These are phyloP conservation scores for Lasioglossum baleicum DNA, from an alignment of 1,140 invertebrate species.

Conservation along the genomic window DNA sequence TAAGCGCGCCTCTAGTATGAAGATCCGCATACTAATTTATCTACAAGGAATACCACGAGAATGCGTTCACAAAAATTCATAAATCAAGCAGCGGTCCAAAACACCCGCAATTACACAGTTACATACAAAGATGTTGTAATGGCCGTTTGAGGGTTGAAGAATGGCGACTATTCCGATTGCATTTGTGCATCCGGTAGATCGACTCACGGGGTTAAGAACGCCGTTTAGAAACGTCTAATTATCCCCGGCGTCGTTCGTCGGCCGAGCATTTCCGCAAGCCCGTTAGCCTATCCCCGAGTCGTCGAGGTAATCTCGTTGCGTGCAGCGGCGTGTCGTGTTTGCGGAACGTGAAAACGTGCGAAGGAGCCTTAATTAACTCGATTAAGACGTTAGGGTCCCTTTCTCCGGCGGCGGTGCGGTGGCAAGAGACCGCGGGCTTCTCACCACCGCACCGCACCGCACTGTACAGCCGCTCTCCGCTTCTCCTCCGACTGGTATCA, in stretches of 20 bases:
- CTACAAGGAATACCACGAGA: too few species aligned
- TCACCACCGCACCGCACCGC: too few species aligned
- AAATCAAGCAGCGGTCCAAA: too few species aligned
- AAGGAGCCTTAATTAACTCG: conserved; percentile 73
- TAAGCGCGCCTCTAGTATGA: too few species aligned
- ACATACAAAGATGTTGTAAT: too few species aligned
- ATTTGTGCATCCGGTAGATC: not conserved
- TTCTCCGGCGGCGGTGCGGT: conserved; percentile 28
- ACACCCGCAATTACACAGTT: too few species aligned
- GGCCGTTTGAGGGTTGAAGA: too few species aligned
- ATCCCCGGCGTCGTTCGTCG: conserved; percentile 46
- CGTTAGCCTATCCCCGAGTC: conserved; percentile 35
- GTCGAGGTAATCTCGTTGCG: conserved; percentile 60
- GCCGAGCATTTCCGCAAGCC: conserved; percentile 41
- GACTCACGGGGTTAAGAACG: conserved; percentile 19
- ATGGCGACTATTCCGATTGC: too few species aligned
- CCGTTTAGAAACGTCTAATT: conserved; percentile 61
- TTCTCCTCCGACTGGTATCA: too few species aligned
- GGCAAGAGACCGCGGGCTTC: too few species aligned
- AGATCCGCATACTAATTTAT: too few species aligned
- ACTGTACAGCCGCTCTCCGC: not conserved
- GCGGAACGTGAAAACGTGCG: conserved; percentile 64
- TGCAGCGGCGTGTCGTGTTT: conserved; percentile 63
- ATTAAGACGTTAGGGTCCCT: conserved; percentile 68
- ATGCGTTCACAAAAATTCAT: too few species aligned